These are phyloP conservation scores for Takifugu ocellatus DNA, from an alignment of 2,797 vertebrate genomes.

Conservation along the genomic window DNA sequence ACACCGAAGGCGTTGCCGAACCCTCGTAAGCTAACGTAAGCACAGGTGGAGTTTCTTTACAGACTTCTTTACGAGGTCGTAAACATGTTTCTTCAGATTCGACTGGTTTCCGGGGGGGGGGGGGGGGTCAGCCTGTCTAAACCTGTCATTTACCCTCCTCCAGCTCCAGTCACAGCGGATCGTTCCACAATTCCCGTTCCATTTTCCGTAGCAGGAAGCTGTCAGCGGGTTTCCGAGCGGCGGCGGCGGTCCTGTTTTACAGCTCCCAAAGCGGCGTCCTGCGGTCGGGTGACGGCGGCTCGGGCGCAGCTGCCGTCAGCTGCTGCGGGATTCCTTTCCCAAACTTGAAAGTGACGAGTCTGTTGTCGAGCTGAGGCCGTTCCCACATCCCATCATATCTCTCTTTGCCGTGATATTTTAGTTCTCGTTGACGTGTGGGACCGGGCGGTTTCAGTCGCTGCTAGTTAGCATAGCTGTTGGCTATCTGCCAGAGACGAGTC, in stretches of 20 bases:
- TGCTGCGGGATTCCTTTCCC: neutral
- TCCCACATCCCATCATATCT: neutral
- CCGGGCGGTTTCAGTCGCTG: no score
- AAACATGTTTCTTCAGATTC: neutral
- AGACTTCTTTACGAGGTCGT: constrained; percentile 1
- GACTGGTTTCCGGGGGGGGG: constrained; percentile 9
- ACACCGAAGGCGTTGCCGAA: no score
- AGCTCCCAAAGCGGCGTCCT: neutral
- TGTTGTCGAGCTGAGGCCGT: neutral
- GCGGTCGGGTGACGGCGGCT: neutral
- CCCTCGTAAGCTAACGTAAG: neutral
- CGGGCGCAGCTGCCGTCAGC: neutral
- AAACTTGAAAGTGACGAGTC: neutral
- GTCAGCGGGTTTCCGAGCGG: no score
- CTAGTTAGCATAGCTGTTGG: no score
- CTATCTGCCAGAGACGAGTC: no score
- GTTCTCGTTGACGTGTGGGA: no score
- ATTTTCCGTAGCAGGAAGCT: no score
- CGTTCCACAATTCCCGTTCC: no score
- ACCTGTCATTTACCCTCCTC: no score
- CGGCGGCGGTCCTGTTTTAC: neutral
- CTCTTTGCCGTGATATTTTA: no score
- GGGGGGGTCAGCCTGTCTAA: constrained; percentile 9
- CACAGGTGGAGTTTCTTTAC: constrained; percentile 3
- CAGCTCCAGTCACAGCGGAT: no score